These are phyloP conservation scores for Cossypha caffra DNA, from an alignment of 2,797 vertebrate genomes.

Conservation along the genomic window DNA sequence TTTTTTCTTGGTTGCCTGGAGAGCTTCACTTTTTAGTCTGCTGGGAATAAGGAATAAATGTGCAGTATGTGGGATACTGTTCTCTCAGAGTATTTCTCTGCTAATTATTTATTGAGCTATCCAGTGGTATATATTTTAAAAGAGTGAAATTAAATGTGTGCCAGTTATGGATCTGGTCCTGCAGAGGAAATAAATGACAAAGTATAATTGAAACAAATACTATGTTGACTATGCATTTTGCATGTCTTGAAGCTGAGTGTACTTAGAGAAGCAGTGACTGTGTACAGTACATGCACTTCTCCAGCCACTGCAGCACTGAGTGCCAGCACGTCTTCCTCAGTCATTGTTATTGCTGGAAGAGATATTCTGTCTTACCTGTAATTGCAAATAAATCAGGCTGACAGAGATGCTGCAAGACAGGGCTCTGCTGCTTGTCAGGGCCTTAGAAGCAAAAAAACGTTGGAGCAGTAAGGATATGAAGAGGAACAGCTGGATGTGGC, in stretches of 20 bases:
- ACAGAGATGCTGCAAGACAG: not conserved
- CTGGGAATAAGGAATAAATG: not conserved
- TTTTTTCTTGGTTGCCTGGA: not conserved
- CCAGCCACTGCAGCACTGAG: not conserved
- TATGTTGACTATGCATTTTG: accelerated
- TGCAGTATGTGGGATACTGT: not conserved
- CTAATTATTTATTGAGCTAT: not conserved
- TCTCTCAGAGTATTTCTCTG: not conserved
- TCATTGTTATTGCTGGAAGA: not conserved
- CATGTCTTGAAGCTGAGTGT: not conserved
- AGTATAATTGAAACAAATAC: not conserved
- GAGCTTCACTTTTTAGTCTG: not conserved
- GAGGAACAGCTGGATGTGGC: not conserved
- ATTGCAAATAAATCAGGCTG: not conserved
- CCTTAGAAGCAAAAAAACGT: not conserved
- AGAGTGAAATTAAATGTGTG: not conserved
- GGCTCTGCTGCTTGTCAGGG: not conserved
- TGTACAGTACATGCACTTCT: not conserved
- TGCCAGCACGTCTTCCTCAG: accelerated
- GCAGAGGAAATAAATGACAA: not conserved
- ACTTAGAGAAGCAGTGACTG: not conserved
- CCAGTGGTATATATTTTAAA: not conserved
- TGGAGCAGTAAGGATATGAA: not conserved
- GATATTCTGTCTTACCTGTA: not conserved
- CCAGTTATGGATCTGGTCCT: not conserved